phyloP scores from a whole-genome alignment of 2,113 vertebrate genomes.

The Mus spicilegus region DNA sequence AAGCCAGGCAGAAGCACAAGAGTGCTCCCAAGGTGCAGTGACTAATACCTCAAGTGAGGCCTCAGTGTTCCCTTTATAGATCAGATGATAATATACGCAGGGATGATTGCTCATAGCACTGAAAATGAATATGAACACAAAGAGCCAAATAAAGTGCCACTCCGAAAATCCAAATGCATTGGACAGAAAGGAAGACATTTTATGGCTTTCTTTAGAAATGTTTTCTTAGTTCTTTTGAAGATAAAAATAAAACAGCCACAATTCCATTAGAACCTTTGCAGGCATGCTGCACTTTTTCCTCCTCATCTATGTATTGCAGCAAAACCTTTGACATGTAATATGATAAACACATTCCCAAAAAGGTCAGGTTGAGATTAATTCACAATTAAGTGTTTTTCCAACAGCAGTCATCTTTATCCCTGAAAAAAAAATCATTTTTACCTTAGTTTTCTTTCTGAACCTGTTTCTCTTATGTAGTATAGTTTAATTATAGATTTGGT shows the following conservation, averaged over 20 bases:
- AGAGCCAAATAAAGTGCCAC: slow-evolving; percentile 84
- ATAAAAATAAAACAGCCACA: slow-evolving; percentile 82
- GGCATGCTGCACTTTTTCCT: slow-evolving; percentile 58
- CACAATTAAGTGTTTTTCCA: slow-evolving; percentile 53
- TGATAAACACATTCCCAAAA: slow-evolving; percentile 59
- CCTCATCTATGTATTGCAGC: slow-evolving; percentile 8
- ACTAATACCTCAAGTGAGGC: slow-evolving; percentile 86
- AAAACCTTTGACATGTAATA: slow-evolving; percentile 21
- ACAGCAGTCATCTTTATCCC: not conserved
- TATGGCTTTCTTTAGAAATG: slow-evolving; percentile 86
- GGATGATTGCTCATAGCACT: slow-evolving; percentile 84
- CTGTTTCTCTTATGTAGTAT: not conserved
- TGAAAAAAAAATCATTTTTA: slow-evolving; percentile 31
- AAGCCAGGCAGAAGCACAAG: slow-evolving; percentile 81
- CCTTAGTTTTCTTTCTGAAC: not conserved
- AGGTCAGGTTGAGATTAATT: slow-evolving; percentile 32
- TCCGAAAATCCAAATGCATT: slow-evolving; percentile 82
- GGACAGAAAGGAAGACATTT: slow-evolving; percentile 80
- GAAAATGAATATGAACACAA: slow-evolving; percentile 86
- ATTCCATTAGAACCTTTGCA: slow-evolving; percentile 25
- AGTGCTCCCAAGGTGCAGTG: slow-evolving; percentile 82
- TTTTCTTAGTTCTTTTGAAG: slow-evolving; percentile 81
- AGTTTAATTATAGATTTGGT: slow-evolving; percentile 18
- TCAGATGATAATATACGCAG: slow-evolving; percentile 89
- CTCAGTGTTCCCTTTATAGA: slow-evolving; percentile 88